Percentiles rank a stretch among this genome's conserved stretches.
phyloP scores from a whole-genome alignment of 2,888 invertebrate species.

The Exephanes ischioxanthus region DNA sequence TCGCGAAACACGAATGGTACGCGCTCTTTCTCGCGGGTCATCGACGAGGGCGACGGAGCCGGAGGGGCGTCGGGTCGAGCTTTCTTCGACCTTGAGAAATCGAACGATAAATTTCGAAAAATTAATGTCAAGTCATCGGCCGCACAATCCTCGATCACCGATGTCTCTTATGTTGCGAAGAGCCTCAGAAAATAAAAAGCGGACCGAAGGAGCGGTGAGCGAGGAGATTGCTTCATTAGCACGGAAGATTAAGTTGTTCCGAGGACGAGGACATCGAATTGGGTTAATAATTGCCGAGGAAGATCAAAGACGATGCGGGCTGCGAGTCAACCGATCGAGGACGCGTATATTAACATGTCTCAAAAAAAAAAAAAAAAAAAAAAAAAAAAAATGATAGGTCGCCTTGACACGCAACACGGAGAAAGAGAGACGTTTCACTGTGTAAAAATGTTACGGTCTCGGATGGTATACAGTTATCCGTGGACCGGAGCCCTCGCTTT shows the following conservation, averaged over 20 bases:
- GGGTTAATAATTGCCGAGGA: slow-evolving; percentile 44
- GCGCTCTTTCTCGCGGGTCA: slow-evolving; percentile 52
- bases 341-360: slow-evolving; percentile 38
- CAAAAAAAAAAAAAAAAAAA: slow-evolving; percentile 33
- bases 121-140: background rate
- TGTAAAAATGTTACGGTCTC: slow-evolving; percentile 33
- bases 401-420: slow-evolving; percentile 2
- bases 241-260: background rate
- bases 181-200: background rate
- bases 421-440: background rate
- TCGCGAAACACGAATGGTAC: slow-evolving; percentile 53
- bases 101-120: slow-evolving; percentile 12
- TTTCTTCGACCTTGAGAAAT: slow-evolving; percentile 47
- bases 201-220: background rate
- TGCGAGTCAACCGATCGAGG: slow-evolving; percentile 40
- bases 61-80: background rate
- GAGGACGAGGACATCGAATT: slow-evolving; percentile 25
- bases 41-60: background rate
- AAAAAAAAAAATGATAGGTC: background rate
- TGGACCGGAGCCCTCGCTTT: slow-evolving; percentile 55
- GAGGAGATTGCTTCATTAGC: background rate
- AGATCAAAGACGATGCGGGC: slow-evolving; percentile 23
- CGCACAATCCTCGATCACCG: background rate
- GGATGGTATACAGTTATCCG: slow-evolving; percentile 49
- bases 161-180: background rate